Conservation (phyloP, 1,140 invertebrate genomes). For the Sesamia nonagrioides region DNA sequence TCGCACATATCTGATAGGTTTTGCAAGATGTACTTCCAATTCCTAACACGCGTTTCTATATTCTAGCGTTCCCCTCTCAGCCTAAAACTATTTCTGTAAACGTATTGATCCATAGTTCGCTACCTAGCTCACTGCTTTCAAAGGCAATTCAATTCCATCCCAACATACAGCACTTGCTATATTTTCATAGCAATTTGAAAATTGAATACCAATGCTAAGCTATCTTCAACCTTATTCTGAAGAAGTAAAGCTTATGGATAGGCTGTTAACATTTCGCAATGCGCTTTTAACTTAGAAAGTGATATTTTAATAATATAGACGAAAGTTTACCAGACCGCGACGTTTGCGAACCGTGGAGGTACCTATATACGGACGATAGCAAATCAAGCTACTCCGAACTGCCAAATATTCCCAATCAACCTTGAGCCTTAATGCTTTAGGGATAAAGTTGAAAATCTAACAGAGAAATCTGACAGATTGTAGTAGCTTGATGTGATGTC, state of each 20-base stretch:
- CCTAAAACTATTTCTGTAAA: background rate
- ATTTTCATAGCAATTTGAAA: background rate
- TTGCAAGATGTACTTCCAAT: too few relatives aligned
- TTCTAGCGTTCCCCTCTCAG: too few relatives aligned
- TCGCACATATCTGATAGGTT: too few relatives aligned
- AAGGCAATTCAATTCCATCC: slow-evolving; percentile 13
- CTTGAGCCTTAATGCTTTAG: too few relatives aligned
- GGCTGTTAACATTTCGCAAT: slow-evolving; percentile 2
- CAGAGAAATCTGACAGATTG: too few relatives aligned
- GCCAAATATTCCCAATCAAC: too few relatives aligned
- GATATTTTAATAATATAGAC: slow-evolving; percentile 46
- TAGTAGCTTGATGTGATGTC: too few relatives aligned
- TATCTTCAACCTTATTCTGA: background rate
- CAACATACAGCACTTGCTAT: too few relatives aligned
- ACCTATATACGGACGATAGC: too few relatives aligned
- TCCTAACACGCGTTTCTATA: too few relatives aligned
- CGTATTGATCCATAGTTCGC: background rate
- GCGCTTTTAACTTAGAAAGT: slow-evolving; percentile 51
- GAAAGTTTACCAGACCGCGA: slow-evolving; percentile 39
- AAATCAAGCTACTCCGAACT: too few relatives aligned
- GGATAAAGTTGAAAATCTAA: too few relatives aligned
- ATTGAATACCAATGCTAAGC: background rate
- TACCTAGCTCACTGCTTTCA: background rate
- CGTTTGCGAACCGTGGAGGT: slow-evolving; percentile 34
- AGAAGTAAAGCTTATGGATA: background rate